phyloP scores from a whole-genome alignment of 2,797 vertebrate genomes.

The Arnoldichthys spilopterus region DNA sequence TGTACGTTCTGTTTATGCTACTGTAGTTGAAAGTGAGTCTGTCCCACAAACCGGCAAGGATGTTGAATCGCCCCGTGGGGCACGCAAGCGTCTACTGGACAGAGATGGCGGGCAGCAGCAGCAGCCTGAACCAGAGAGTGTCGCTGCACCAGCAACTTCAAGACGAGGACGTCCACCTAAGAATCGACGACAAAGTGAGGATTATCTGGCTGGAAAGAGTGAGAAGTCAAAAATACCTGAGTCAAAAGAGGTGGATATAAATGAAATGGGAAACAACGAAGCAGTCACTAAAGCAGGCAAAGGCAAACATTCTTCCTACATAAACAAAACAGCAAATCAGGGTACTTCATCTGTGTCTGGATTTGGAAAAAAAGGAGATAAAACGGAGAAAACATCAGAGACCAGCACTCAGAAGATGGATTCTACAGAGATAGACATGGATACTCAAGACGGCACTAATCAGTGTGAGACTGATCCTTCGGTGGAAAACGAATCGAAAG shows the following conservation, averaged over 20 bases:
- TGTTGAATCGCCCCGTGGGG: constrained; percentile 84
- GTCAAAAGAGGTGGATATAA: constrained; percentile 83
- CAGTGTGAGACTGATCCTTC: constrained; percentile 63
- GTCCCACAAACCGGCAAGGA: constrained; percentile 83
- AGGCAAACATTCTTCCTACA: constrained; percentile 86
- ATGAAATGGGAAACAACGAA: constrained; percentile 80
- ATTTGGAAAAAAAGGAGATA: constrained; percentile 83
- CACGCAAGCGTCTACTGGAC: constrained; percentile 86
- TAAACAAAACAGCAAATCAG: constrained; percentile 79
- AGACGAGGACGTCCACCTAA: constrained; percentile 93
- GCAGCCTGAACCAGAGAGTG: constrained; percentile 75
- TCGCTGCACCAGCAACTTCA: constrained; percentile 68
- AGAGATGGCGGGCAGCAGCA: constrained; percentile 78
- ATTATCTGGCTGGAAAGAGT: constrained; percentile 76
- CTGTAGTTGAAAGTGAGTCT: constrained; percentile 86
- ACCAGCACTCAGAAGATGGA: constrained; percentile 69
- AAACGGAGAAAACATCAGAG: constrained; percentile 75
- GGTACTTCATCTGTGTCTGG: constrained; percentile 64
- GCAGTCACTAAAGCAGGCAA: constrained; percentile 80
- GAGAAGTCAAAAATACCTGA: constrained; percentile 81
- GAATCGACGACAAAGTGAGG: constrained; percentile 85
- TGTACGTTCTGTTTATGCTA: constrained; percentile 94
- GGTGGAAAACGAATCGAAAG: constrained; percentile 71
- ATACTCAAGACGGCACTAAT: constrained; percentile 60
- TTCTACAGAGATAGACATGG: constrained; percentile 63